A percentile compares a stretch with the other conserved stretches of the same genome.
Conservation (phyloP, 2,797 vertebrate species). For the Botia almorhae region DNA sequence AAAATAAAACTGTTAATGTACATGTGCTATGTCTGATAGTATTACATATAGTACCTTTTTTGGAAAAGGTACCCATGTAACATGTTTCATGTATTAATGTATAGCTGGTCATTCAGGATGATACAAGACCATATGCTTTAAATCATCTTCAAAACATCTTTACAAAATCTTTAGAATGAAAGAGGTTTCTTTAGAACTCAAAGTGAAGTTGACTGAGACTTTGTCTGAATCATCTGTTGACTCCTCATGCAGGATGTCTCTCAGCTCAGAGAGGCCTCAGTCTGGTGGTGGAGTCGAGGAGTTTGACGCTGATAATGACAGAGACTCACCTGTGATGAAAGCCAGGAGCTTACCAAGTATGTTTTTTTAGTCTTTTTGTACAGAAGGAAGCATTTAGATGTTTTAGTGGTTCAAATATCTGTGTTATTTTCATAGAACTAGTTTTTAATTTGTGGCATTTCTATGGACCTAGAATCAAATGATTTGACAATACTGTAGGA, state of each 20-base stretch:
- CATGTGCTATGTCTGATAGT: no score
- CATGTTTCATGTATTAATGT: no score
- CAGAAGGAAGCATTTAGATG: neutral
- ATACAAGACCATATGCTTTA: no score
- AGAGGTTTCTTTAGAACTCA: neutral
- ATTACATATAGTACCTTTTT: no score
- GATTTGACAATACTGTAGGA: neutral
- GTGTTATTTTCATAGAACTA: no score
- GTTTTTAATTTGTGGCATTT: neutral
- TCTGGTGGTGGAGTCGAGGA: slow-evolving; percentile 70
- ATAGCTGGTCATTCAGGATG: no score
- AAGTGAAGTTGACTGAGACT: neutral
- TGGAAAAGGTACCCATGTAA: no score
- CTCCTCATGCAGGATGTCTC: slow-evolving; percentile 69
- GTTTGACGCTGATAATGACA: slow-evolving; percentile 71
- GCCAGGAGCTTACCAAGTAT: slow-evolving; percentile 73
- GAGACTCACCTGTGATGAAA: slow-evolving; percentile 65
- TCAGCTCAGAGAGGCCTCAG: slow-evolving; percentile 70
- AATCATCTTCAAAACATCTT: no score
- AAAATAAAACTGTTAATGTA: no score
- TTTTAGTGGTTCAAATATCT: no score
- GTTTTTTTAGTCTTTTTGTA: slow-evolving; percentile 7
- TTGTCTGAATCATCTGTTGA: slow-evolving; percentile 30
- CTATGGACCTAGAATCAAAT: neutral
- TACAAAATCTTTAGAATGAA: neutral